phyloP scores from a whole-genome alignment of 2,888 invertebrate genomes.

The Apeira syringaria region DNA sequence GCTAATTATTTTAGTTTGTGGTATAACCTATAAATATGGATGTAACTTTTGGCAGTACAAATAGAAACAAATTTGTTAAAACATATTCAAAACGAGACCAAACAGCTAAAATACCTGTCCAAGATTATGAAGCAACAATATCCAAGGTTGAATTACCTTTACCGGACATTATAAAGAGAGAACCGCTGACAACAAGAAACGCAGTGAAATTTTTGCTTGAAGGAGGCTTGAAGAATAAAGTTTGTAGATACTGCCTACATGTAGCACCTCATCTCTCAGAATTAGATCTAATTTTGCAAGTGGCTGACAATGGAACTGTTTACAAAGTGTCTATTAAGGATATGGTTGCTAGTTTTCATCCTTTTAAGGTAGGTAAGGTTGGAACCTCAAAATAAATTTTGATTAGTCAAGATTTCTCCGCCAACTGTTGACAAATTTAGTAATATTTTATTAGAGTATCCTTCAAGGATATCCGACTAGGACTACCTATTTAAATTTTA shows the following conservation, averaged over 20 bases:
- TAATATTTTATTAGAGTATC: too few species aligned
- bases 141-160: background rate
- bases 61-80: constrained; percentile 25
- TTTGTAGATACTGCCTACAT: constrained; percentile 67
- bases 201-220: constrained; percentile 60
- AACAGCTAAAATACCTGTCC: background rate
- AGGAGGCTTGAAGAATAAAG: constrained; percentile 55
- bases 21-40: constrained; percentile 44
- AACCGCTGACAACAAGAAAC: constrained; percentile 55
- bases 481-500: too few species aligned
- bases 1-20: too few species aligned
- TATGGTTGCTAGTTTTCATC: constrained; percentile 68
- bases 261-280: constrained; percentile 51
- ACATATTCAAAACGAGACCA: constrained; percentile 26
- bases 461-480: too few species aligned
- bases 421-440: too few species aligned
- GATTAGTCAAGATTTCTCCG: too few species aligned
- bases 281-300: constrained; percentile 59
- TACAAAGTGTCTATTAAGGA: constrained; percentile 64
- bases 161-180: constrained; percentile 5
- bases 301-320: constrained; percentile 51
- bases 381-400: too few species aligned
- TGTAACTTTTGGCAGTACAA: constrained; percentile 24
- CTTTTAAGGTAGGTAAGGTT: constrained; percentile 56
- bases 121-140: constrained; percentile 1